phyloP scores from a whole-genome alignment of 2,888 invertebrate species.

The Macrosiphum euphorbiae region DNA sequence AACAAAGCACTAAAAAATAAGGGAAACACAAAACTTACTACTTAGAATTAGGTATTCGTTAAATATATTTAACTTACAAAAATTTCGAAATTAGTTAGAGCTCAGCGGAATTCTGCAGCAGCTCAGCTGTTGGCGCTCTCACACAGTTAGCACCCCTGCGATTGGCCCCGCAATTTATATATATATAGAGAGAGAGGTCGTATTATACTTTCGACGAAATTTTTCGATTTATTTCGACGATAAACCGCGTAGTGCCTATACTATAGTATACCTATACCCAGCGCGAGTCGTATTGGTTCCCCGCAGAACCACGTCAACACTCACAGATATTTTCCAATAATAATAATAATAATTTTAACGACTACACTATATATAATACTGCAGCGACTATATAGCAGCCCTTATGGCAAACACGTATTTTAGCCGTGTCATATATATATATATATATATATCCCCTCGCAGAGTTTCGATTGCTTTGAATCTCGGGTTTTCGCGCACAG shows the following conservation, averaged over 20 bases:
- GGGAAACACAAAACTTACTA: not conserved
- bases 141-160: too few species aligned
- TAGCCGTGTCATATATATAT: not conserved
- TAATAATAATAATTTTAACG: not conserved
- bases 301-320: not conserved
- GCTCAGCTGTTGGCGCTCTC: too few species aligned
- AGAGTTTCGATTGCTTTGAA: not conserved
- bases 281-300: not conserved
- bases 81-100: too few species aligned
- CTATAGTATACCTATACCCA: too few species aligned
- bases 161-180: too few species aligned
- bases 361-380: too few species aligned
- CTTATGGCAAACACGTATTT: not conserved
- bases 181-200: too few species aligned
- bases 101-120: too few species aligned
- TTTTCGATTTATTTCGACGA: not conserved
- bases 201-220: not conserved
- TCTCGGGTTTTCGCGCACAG: not conserved
- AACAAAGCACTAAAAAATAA: not conserved
- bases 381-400: not conserved
- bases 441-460: too few species aligned
- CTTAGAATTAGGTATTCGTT: too few species aligned
- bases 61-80: too few species aligned
- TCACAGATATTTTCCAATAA: not conserved
- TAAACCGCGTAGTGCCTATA: not conserved